Conservation (phyloP, 2,888 invertebrate genomes). For the Lottia gigantea region DNA sequence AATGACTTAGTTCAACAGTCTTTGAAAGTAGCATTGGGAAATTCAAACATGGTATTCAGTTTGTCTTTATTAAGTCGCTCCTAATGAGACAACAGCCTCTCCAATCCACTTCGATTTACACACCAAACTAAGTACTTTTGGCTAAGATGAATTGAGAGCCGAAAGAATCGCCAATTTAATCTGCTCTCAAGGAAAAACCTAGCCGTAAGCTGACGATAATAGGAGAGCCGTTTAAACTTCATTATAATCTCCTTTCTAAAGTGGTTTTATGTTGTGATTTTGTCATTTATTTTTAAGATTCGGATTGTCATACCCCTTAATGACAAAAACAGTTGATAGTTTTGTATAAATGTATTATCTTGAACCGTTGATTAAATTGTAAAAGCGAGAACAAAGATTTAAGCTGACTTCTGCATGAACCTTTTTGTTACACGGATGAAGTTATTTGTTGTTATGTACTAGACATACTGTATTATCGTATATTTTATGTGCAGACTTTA, state of each 20-base stretch:
- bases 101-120: not conserved
- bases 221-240: not conserved
- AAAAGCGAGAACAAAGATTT: too few relatives aligned
- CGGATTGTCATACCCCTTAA: not conserved
- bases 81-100: not conserved
- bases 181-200: slow-evolving; percentile 5
- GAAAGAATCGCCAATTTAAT: slow-evolving; percentile 4
- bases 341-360: not conserved
- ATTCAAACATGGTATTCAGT: not conserved
- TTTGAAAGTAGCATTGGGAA: too few relatives aligned
- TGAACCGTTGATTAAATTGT: too few relatives aligned
- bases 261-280: not conserved
- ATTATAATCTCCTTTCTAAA: not conserved
- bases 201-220: not conserved
- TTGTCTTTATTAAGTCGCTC: not conserved
- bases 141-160: not conserved
- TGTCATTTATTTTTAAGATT: not conserved
- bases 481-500: too few relatives aligned
- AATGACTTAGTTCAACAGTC: not conserved
- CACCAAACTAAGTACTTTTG: not conserved
- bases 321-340: not conserved
- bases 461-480: too few relatives aligned
- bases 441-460: too few relatives aligned
- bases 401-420: too few relatives aligned
- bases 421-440: too few relatives aligned